Percentiles rank a stretch among this genome's conserved stretches.
These are phyloP conservation scores for Metridium senile DNA, from an alignment of 92 coral and sea anemone species.

Conservation along the genomic window DNA sequence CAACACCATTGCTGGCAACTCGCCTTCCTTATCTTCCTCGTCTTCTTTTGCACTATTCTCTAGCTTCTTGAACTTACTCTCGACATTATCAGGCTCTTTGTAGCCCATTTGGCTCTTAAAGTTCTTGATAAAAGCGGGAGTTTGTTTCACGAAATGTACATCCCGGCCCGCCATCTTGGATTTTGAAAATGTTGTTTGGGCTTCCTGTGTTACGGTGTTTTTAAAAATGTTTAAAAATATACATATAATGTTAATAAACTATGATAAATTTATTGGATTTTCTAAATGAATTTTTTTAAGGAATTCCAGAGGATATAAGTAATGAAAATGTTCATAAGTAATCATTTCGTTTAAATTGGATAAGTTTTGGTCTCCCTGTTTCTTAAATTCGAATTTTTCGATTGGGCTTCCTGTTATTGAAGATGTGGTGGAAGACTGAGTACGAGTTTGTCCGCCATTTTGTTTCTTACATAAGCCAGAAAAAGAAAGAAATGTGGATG, in stretches of 20 bases:
- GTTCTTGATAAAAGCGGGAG: slow-evolving; percentile 85
- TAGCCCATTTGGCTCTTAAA: slow-evolving; percentile 90
- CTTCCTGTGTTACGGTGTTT: slow-evolving; percentile 23
- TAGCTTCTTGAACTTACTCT: slow-evolving; percentile 66
- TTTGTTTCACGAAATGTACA: slow-evolving; percentile 66
- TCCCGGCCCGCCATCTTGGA: slow-evolving; percentile 86
- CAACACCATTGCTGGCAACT: slow-evolving; percentile 81
- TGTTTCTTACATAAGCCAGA: slow-evolving; percentile 31
- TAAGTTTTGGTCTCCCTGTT: too few species aligned
- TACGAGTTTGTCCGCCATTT: slow-evolving; percentile 38
- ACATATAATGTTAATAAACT: too few species aligned
- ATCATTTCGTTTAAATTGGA: too few species aligned
- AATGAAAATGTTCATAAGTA: too few species aligned
- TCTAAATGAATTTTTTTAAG: too few species aligned
- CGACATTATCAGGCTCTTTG: slow-evolving; percentile 75
- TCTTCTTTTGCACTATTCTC: slow-evolving; percentile 53
- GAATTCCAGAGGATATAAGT: too few species aligned
- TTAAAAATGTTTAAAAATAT: not conserved
- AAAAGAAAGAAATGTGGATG: slow-evolving; percentile 8
- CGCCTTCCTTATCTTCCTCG: slow-evolving; percentile 73
- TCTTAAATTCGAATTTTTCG: too few species aligned
- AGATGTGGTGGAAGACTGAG: slow-evolving; percentile 12
- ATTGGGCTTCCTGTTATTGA: not conserved
- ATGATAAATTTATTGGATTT: too few species aligned
- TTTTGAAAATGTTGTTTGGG: slow-evolving; percentile 6